Base-by-base conservation (phyloP, 2,888 invertebrate genomes). In the Tipula helvola region DNA sequence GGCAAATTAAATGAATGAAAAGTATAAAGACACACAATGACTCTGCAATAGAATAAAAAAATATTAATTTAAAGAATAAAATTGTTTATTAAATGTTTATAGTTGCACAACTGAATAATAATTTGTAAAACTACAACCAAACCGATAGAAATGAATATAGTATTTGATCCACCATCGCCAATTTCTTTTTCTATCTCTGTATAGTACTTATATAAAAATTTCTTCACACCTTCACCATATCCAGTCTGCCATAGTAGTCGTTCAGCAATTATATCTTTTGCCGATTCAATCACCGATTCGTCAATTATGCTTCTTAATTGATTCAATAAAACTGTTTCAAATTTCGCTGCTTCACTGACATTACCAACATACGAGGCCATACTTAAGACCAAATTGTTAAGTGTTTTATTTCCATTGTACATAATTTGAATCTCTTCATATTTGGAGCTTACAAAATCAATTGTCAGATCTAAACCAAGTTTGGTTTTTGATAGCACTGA, bases 381-480 rank as follows among this genome's bases (percentile, higher is more conserved):
- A 83, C 36, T 83, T 7, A 36, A 5, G 10, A 83, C 36, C 12
- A 83, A 83, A 12, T 13, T 83, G 4, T 83, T 12, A 3, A 83
- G 5, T 1, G 13, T 83, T 36, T 36, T 83, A 83, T 83, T 83
- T 28, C 83, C 83, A 13, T 36, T 83, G 83, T 36, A 83, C n/a
- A 83, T 5, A 10, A 0, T 39, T 36, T 83, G 83, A 36, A 83
- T 83, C 41, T 89, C 90, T 12, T 89, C 39, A 39, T 39, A 39
- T 39, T 39, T 39, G 39, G 39, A 5, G 7, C 89, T 88, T 0
- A 47, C n/a, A 89, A 95, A 95, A 1, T 92, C 90, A 5, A 94
- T 90, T 8, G 93, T 93, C 0, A 91, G 87, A 4, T 90, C 87
- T 0, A 94, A 91, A 86, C 94, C 94, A 10, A 13, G 3, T 4